phyloP scores from a whole-genome alignment of 2,113 vertebrate genomes.

The Brachionichthys hirsutus region DNA sequence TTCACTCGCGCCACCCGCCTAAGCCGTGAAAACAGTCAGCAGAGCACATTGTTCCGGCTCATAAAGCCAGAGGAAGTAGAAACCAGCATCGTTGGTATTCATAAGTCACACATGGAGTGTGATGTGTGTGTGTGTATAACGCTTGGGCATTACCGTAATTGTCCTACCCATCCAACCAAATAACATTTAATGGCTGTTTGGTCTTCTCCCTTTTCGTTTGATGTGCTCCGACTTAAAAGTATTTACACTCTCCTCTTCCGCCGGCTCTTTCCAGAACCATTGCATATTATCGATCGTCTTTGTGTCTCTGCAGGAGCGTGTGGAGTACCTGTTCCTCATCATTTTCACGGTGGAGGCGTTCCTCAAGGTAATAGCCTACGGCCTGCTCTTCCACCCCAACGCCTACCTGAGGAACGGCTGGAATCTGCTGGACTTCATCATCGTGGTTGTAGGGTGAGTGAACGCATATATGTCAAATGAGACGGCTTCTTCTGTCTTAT shows the following conservation, averaged over 20 bases:
- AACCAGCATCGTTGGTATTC: constrained; percentile 11
- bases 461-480: neutral
- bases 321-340: constrained; percentile 99
- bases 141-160: no score
- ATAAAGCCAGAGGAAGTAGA: constrained; percentile 4
- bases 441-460: constrained; percentile 98
- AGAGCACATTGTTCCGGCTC: constrained; percentile 27
- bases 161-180: no score
- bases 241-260: neutral
- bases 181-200: neutral
- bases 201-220: neutral
- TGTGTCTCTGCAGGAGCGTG: constrained; percentile 86
- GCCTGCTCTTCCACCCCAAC: constrained; percentile 98
- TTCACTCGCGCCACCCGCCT: constrained; percentile 21
- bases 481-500: no score
- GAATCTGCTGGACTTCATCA: constrained; percentile 99
- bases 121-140: no score
- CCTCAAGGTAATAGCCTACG: constrained; percentile 99
- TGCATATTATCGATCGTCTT: constrained; percentile 6
- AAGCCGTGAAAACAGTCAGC: constrained; percentile 8
- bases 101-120: neutral
- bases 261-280: neutral
- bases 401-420: constrained; percentile 99
- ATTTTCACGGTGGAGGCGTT: constrained; percentile 99
- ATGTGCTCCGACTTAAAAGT: neutral